Conservation (phyloP, 2,797 vertebrate genomes). For the Salmo trutta region DNA sequence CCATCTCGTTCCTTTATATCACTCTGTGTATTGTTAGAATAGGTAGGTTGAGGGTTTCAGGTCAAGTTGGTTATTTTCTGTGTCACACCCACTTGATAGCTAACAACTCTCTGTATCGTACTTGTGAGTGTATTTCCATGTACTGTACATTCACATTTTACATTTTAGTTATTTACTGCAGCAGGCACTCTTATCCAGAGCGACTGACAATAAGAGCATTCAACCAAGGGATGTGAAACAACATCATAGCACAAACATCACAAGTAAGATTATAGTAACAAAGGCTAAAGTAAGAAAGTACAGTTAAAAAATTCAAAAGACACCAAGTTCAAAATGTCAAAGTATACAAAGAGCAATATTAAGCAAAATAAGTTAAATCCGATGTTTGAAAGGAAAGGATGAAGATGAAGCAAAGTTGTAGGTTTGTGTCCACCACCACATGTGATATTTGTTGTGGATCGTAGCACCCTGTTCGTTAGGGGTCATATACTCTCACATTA, state of each 20-base stretch:
- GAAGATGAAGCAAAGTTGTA: neutral
- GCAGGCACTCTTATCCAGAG: neutral
- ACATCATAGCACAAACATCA: neutral
- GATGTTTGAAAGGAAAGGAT: neutral
- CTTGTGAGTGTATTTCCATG: neutral
- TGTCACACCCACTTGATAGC: neutral
- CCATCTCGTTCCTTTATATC: constrained; percentile 3
- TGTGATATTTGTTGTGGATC: neutral
- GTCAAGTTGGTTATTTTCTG: neutral
- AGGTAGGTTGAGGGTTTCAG: neutral
- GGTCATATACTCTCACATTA: too few species aligned
- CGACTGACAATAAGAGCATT: neutral
- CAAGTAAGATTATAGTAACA: neutral
- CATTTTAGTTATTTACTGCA: neutral
- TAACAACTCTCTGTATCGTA: neutral
- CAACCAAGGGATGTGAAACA: neutral
- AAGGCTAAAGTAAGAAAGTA: neutral
- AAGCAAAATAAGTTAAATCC: neutral
- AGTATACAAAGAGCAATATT: neutral
- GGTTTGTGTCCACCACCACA: neutral
- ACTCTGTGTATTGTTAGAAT: neutral
- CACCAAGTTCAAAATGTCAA: neutral
- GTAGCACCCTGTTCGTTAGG: neutral
- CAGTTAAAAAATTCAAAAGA: neutral
- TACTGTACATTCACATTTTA: neutral